These are phyloP conservation scores for Diarsia dahlii DNA, from an alignment of 2,888 invertebrate genomes.

Conservation along the genomic window DNA sequence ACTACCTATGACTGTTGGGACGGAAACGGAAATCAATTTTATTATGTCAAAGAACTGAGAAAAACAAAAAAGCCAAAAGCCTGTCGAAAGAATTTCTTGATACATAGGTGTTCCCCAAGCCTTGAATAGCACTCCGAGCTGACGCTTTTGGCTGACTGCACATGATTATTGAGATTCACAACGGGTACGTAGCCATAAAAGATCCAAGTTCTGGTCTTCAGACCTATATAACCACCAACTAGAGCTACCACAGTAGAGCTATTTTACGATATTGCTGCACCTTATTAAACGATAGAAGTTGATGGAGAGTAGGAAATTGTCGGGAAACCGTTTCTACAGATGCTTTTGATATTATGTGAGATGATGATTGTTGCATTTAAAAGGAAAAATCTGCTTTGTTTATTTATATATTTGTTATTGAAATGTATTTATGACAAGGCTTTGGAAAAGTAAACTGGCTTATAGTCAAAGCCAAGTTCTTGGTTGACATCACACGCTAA, in stretches of 20 bases:
- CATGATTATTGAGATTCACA: neutral
- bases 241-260: neutral
- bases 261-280: neutral
- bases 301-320: neutral
- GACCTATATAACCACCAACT: neutral
- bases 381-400: neutral
- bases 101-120: too few relatives aligned
- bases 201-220: neutral
- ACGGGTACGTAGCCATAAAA: neutral
- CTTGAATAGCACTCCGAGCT: neutral
- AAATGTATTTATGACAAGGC: too few relatives aligned
- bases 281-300: neutral
- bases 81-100: neutral
- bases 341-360: neutral
- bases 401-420: too few relatives aligned
- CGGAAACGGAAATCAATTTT: neutral
- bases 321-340: neutral
- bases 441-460: too few relatives aligned
- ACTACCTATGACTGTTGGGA: neutral
- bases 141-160: neutral
- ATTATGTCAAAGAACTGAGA: too few relatives aligned
- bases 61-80: neutral
- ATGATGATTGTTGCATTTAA: neutral
- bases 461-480: too few relatives aligned
- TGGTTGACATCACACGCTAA: too few relatives aligned